These are phyloP conservation scores for Druon quercuslanigerum DNA, from an alignment of 1,140 invertebrate species.

Conservation along the genomic window DNA sequence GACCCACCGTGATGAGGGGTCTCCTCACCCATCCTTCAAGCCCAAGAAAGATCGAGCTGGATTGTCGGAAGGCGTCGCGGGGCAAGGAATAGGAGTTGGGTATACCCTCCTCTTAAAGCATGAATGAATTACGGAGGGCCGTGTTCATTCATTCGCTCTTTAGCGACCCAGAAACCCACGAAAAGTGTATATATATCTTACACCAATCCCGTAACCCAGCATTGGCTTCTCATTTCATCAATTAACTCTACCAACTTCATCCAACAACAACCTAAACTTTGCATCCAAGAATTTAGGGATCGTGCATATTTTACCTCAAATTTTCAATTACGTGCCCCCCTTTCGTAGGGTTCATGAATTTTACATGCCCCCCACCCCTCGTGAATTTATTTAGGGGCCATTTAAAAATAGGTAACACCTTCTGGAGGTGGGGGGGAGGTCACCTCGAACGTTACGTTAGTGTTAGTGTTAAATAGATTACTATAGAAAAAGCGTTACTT, in stretches of 20 bases:
- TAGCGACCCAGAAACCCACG: constrained; percentile 71
- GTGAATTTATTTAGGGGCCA: too few relatives aligned
- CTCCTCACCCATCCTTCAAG: constrained; percentile 40
- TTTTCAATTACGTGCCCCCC: too few relatives aligned
- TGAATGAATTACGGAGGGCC: constrained; percentile 72
- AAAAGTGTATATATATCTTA: constrained; percentile 54
- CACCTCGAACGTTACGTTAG: too few relatives aligned
- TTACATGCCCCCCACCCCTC: too few relatives aligned
- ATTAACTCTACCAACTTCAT: constrained; percentile 14
- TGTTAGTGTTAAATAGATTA: too few relatives aligned
- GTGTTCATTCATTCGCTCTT: constrained; percentile 72
- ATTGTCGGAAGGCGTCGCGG: constrained; percentile 33
- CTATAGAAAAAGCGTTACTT: too few relatives aligned
- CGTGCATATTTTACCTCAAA: too few relatives aligned
- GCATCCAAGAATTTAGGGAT: too few relatives aligned
- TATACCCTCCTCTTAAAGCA: constrained; percentile 64
- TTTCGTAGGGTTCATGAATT: too few relatives aligned
- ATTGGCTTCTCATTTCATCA: background rate
- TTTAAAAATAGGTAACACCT: too few relatives aligned
- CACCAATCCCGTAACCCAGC: background rate
- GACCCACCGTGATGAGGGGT: constrained; percentile 60
- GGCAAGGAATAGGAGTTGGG: constrained; percentile 45
- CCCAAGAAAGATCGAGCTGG: constrained; percentile 34
- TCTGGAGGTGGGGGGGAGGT: too few relatives aligned
- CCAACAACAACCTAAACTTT: background rate